A percentile compares a stretch with the other conserved stretches of the same genome.
phyloP scores from a whole-genome alignment of 2,888 invertebrate genomes.

The Trichogramma evanescens region DNA sequence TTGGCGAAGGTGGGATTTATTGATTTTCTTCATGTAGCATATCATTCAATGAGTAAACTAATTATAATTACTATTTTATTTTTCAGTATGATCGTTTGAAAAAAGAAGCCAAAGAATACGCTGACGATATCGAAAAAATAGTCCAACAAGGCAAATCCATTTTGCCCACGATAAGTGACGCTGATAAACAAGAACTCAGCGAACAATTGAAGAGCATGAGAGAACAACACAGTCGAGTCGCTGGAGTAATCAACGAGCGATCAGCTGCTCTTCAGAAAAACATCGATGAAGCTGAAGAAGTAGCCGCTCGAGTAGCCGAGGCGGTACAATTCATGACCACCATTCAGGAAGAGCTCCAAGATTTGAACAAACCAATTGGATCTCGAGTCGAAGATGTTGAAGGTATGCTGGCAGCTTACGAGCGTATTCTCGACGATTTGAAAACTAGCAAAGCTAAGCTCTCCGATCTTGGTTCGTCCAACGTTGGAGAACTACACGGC shows the following conservation, averaged over 20 bases:
- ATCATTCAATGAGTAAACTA: constrained; percentile 52
- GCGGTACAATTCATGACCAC: constrained; percentile 71
- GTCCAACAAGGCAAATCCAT: constrained; percentile 75
- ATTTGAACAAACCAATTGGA: constrained; percentile 79
- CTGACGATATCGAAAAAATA: constrained; percentile 66
- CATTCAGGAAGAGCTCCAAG: constrained; percentile 76
- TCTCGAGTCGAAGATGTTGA: constrained; percentile 84
- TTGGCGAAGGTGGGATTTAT: constrained; percentile 56
- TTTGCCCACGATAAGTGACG: constrained; percentile 72
- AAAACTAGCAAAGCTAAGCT: constrained; percentile 73
- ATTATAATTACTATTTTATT: constrained; percentile 8
- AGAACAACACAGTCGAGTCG: constrained; percentile 70
- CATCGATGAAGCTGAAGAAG: constrained; percentile 74
- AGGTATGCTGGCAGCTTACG: constrained; percentile 70
- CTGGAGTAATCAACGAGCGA: constrained; percentile 69
- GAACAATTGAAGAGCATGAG: constrained; percentile 72
- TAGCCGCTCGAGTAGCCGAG: constrained; percentile 72
- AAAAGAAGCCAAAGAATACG: constrained; percentile 66
- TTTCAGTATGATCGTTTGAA: constrained; percentile 65
- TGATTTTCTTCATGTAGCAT: too few species aligned
- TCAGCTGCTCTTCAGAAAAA: constrained; percentile 67
- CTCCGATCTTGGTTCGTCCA: constrained; percentile 69
- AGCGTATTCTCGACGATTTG: constrained; percentile 68
- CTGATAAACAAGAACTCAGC: constrained; percentile 75
- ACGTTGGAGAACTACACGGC: constrained; percentile 70